Evolutionary conservation across 1,140 invertebrate genomes (phyloP), one percentile per base, ranked within the genome.

Genomic region (Cydia splendana): DNA sequence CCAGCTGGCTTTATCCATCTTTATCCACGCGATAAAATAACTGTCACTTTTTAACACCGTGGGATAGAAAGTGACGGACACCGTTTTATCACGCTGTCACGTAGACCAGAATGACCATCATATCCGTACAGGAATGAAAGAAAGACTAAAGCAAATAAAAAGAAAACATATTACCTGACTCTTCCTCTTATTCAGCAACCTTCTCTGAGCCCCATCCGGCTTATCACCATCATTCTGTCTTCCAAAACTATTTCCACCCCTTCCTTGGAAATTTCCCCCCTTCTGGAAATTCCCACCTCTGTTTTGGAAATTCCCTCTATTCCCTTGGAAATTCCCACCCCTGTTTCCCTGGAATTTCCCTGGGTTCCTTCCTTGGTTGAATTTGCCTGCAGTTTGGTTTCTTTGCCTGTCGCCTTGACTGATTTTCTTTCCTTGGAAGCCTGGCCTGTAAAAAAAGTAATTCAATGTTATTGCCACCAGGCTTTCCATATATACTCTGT

Each of bases 101-200:
- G n/a, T n/a, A n/a, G n/a, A n/a, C n/a, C n/a, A n/a, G n/a, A n/a
- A n/a, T n/a, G n/a, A n/a, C n/a, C n/a, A n/a, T n/a, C n/a, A n/a
- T n/a, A n/a, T n/a, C n/a, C 28, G 28, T 3, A 3, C 28, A 28
- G 30, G 30, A 30, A 30, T 30, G 30, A 30, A 30, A 30, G 30
- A 30, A 30, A 38, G 2, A 38, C 0, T 38, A 38, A 38, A 38
- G 34, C 7, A 45, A 12, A 12, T 12, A 45, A 45, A 7, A 13
- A 12, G 0, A 45, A 45, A 48, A 48, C 45, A 48, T 53, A 77
- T 30, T 80, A 91, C 91, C 84, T 88, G 83, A 78, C 77, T 78
- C 73, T 87, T 86, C 74, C 91, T 89, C 76, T 93, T 93, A 76
- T 90, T 84, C 83, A 86, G 84, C n/a, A 93, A 74, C 30, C 91